phyloP scores from a whole-genome alignment of 2,113 vertebrate species.

The Pedionomus torquatus region DNA sequence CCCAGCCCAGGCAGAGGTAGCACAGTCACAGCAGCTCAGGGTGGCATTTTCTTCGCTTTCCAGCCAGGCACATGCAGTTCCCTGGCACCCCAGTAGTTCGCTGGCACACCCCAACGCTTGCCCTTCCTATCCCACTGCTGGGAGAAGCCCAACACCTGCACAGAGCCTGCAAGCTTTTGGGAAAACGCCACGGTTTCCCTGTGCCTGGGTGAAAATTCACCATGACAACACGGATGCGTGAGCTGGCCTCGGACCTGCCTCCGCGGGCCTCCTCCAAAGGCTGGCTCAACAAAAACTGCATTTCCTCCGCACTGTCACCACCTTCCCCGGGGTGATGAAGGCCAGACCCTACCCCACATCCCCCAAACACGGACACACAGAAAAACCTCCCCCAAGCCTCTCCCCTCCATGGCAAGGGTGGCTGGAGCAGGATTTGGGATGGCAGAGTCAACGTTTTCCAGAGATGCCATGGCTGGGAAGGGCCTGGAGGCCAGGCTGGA shows the following conservation, averaged over 20 bases:
- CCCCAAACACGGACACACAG: rapidly evolving
- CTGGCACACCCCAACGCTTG: not conserved
- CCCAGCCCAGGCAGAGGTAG: not conserved
- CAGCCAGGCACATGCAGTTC: not conserved
- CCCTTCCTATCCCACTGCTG: not conserved
- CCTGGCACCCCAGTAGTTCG: rapidly evolving
- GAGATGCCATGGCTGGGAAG: not conserved
- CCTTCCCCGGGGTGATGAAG: not conserved
- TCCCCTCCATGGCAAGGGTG: not conserved
- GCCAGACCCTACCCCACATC: not conserved
- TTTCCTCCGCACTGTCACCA: not conserved
- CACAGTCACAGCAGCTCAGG: not conserved
- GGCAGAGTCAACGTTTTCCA: not conserved
- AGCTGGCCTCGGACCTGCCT: slow-evolving; percentile 43
- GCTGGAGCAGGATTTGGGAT: not conserved
- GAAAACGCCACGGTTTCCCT: not conserved
- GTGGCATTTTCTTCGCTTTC: not conserved
- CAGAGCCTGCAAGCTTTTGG: not conserved
- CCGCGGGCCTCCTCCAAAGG: not conserved
- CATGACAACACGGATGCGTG: slow-evolving; percentile 63
- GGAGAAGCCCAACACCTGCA: not conserved
- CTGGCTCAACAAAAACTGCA: not conserved
- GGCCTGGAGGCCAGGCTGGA: not conserved
- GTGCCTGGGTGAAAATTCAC: slow-evolving; percentile 58
- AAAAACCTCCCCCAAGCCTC: not conserved